phyloP scores from a whole-genome alignment of 2,797 vertebrate genomes.

The Tarsius wallacei region DNA sequence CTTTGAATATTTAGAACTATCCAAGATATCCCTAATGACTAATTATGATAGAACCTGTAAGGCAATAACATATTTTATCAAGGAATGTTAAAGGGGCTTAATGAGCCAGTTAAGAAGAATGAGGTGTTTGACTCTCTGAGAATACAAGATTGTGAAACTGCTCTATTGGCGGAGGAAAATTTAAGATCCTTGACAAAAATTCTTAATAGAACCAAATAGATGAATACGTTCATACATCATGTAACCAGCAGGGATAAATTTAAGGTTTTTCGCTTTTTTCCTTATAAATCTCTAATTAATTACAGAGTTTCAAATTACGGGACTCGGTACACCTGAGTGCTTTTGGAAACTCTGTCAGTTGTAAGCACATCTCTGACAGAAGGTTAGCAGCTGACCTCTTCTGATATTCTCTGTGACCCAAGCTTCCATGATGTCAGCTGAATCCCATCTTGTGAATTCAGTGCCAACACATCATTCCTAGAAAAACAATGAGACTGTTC shows the following conservation, averaged over 20 bases:
- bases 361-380: rapidly evolving
- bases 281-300: background rate
- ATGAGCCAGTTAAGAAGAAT: conserved; percentile 71
- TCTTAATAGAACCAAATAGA: background rate
- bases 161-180: background rate
- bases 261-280: background rate
- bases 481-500: rapidly evolving
- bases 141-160: background rate
- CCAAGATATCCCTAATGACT: conserved; percentile 37
- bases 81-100: conserved; percentile 26
- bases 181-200: background rate
- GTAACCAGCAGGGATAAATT: background rate
- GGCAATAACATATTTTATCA: conserved; percentile 59
- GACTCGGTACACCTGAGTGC: background rate
- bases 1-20: background rate
- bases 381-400: rapidly evolving
- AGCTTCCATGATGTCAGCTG: rapidly evolving
- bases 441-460: rapidly evolving
- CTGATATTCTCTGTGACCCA: rapidly evolving
- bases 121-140: conserved; percentile 56
- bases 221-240: conserved; percentile 45
- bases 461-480: rapidly evolving
- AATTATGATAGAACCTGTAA: conserved; percentile 72
- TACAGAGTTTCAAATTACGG: background rate
- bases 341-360: background rate